phyloP scores from a whole-genome alignment of 2,888 invertebrate genomes.

The Pterobdella sp. region DNA sequence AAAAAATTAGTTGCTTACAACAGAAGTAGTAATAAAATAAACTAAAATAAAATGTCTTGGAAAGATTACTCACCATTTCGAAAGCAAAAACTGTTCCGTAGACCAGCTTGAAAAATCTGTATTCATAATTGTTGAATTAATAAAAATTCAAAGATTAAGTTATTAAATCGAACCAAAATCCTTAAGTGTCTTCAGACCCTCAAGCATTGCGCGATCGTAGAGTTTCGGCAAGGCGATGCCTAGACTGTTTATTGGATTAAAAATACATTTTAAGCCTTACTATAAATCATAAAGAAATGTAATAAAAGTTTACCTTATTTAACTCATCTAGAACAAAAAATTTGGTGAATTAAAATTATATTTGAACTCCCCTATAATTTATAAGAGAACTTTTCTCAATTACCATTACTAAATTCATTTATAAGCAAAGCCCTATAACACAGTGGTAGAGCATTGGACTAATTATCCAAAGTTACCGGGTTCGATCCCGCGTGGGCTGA shows the following conservation, averaged over 20 bases:
- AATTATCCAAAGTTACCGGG: too few species aligned
- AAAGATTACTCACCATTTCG: background rate
- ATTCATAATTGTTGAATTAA: background rate
- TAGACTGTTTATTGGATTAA: constrained; percentile 8
- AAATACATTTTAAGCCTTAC: background rate
- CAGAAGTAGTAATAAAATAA: background rate
- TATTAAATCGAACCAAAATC: constrained; percentile 18
- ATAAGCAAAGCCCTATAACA: too few species aligned
- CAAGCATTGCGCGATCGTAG: constrained; percentile 11
- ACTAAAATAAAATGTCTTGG: background rate
- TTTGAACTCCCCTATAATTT: too few species aligned
- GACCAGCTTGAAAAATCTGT: constrained; percentile 13
- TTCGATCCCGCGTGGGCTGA: too few species aligned
- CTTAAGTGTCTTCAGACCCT: constrained; percentile 3
- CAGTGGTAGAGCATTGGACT: too few species aligned
- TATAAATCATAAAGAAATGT: too few species aligned
- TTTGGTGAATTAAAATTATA: too few species aligned
- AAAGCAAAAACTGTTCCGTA: background rate
- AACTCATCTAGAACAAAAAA: too few species aligned
- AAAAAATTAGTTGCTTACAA: background rate
- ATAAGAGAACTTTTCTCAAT: too few species aligned
- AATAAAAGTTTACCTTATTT: too few species aligned
- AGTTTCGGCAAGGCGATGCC: constrained; percentile 8
- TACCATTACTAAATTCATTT: too few species aligned
- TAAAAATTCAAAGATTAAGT: background rate